These are phyloP conservation scores for Sinocyclocheilus anophthalmus DNA, from an alignment of 2,113 vertebrate species.

Conservation along the genomic window DNA sequence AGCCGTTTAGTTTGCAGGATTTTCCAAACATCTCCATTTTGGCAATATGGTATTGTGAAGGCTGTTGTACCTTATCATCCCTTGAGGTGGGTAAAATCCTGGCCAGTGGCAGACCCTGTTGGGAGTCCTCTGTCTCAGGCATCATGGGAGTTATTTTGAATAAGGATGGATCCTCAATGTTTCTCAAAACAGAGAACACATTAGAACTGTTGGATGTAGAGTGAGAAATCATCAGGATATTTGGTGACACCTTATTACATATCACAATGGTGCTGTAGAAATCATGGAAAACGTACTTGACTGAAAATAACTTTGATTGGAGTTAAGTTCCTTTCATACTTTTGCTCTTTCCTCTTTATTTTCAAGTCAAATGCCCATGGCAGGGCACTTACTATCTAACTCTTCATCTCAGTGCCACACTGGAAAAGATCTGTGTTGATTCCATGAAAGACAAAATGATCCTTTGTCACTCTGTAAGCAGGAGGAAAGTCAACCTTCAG, in stretches of 20 bases:
- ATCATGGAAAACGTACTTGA: slow-evolving; percentile 65
- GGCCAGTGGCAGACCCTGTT: slow-evolving; percentile 15
- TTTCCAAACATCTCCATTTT: neutral
- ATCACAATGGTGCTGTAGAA: neutral
- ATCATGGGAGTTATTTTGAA: slow-evolving; percentile 72
- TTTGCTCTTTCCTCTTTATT: slow-evolving; percentile 61
- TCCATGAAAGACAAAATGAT: slow-evolving; percentile 73
- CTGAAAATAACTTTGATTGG: slow-evolving; percentile 60
- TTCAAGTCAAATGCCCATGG: slow-evolving; percentile 70
- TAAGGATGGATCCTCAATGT: slow-evolving; percentile 64
- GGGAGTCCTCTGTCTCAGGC: slow-evolving; percentile 34
- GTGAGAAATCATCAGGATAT: neutral
- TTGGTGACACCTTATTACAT: neutral
- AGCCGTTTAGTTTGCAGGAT: neutral
- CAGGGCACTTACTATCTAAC: slow-evolving; percentile 58
- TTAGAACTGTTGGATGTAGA: slow-evolving; percentile 66
- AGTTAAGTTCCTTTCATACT: slow-evolving; percentile 68
- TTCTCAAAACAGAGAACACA: slow-evolving; percentile 73
- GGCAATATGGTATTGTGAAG: neutral
- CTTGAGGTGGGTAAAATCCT: slow-evolving; percentile 5
- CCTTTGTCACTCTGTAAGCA: slow-evolving; percentile 66
- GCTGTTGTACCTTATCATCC: slow-evolving; percentile 37
- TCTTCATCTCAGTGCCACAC: slow-evolving; percentile 68
- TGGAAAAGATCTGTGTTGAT: slow-evolving; percentile 78
- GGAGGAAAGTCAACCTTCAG: neutral